Base-by-base conservation (phyloP, 1,140 invertebrate species). In the Drosophila kikkawai region DNA sequence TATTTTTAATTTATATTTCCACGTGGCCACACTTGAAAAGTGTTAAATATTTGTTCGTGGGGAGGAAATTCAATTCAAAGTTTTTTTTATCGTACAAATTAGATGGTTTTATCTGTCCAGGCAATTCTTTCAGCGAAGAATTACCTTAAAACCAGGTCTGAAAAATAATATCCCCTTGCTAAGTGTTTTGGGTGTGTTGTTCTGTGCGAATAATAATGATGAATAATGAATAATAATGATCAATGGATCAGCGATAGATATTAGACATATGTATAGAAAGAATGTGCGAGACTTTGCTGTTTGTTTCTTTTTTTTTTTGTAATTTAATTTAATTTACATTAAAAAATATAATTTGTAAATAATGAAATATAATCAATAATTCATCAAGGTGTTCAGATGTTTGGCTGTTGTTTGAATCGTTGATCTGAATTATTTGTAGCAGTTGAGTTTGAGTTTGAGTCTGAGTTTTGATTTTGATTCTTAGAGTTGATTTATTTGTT, bases 321-420 rank as follows among this genome's bases (percentile, higher is more conserved):
- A 87, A 86, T 86, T 86, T 86, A 87, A 82, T 87, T 86, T 86
- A 86, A 86, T 86, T 86, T 86, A 86, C 83, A 86, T 86, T 86
- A 86, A 86, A 86, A 86, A 86, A 86, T 86, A 86, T 82, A 86
- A 86, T 86, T 86, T 86, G 83, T 87, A 86, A 86, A 79, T 87
- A 87, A 87, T 86, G 83, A 87, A 86, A 86, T 87, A 82, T 83
- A 87, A 77, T 87, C 69, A 69, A 82, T 75, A 80, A 86, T 86
- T 82, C 76, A 82, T 82, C 75, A 87, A 87, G 71, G 26, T 61
- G 66, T 80, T 82, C 82, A 86, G 82, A 85, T 85, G 79, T 85
- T 85, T 61, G 66, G 79, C 55, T 86, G 82, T 75, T 76, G 82
- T 68, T 59, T 73, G 79, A 79, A 79, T 81, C 79, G 69, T 70